A percentile compares a stretch with the other conserved stretches of the same genome.
Conservation (phyloP, 2,113 vertebrate species). For the Microtus richardsoni region DNA sequence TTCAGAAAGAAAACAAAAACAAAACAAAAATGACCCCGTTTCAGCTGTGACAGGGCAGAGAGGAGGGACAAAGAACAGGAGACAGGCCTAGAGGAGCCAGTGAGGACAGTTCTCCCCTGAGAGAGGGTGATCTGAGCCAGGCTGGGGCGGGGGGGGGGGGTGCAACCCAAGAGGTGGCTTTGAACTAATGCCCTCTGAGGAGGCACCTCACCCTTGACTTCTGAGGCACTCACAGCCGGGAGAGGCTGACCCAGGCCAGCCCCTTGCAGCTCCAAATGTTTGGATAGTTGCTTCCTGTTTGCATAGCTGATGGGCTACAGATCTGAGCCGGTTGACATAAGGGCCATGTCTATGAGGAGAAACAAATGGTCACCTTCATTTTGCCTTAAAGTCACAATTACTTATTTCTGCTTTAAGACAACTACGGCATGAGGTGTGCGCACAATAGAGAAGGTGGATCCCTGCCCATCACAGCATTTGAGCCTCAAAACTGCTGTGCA, state of each 20-base stretch:
- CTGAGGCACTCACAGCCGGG: neutral
- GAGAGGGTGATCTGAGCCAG: neutral
- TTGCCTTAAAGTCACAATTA: neutral
- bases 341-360: neutral
- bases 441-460: neutral
- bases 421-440: rapidly evolving
- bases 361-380: neutral
- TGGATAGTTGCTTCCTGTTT: constrained; percentile 75
- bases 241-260: neutral
- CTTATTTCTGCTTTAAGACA: neutral
- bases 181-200: neutral
- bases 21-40: neutral
- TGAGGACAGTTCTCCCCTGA: neutral
- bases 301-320: constrained; percentile 43
- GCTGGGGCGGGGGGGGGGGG: neutral
- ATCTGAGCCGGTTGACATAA: neutral
- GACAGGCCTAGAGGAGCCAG: neutral
- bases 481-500: neutral
- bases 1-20: neutral
- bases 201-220: neutral
- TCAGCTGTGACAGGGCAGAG: neutral
- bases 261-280: constrained; percentile 51
- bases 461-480: rapidly evolving
- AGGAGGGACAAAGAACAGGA: neutral
- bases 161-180: neutral